phyloP scores from a whole-genome alignment of 2,797 vertebrate genomes.

The Gadopsis marmoratus region DNA sequence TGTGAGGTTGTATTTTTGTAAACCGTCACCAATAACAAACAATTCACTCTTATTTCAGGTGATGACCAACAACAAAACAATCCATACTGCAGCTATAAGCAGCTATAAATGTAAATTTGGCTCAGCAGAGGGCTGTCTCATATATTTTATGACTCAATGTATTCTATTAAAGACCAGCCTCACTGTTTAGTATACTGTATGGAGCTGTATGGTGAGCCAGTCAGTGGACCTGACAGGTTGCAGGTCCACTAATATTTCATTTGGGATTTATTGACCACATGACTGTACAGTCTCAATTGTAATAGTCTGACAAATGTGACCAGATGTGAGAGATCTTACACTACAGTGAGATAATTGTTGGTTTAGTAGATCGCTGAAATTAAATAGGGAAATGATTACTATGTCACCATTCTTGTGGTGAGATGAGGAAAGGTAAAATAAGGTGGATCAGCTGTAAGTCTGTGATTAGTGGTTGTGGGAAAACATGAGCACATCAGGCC shows the following conservation, averaged over 20 bases:
- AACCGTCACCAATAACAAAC: background rate
- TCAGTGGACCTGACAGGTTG: constrained; percentile 11
- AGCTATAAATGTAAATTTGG: constrained; percentile 40
- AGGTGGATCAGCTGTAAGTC: too few species aligned
- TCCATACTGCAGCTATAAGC: background rate
- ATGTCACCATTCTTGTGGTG: background rate
- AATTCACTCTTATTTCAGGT: background rate
- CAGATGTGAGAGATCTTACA: background rate
- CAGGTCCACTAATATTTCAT: constrained; percentile 23
- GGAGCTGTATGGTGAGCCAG: background rate
- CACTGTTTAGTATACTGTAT: background rate
- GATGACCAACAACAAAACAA: background rate
- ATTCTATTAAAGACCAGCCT: background rate
- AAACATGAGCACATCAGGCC: background rate
- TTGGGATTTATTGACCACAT: constrained; percentile 22
- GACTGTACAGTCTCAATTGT: constrained; percentile 8
- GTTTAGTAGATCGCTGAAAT: constrained; percentile 2
- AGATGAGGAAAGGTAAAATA: background rate
- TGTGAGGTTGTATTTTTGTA: background rate
- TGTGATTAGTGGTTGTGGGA: background rate
- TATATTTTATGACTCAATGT: background rate
- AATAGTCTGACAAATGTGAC: constrained; percentile 12
- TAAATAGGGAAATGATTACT: background rate
- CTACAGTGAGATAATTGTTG: background rate
- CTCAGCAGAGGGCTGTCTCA: background rate